Base-by-base conservation (phyloP, 1,140 invertebrate species). In the Zaprionus africanus region DNA sequence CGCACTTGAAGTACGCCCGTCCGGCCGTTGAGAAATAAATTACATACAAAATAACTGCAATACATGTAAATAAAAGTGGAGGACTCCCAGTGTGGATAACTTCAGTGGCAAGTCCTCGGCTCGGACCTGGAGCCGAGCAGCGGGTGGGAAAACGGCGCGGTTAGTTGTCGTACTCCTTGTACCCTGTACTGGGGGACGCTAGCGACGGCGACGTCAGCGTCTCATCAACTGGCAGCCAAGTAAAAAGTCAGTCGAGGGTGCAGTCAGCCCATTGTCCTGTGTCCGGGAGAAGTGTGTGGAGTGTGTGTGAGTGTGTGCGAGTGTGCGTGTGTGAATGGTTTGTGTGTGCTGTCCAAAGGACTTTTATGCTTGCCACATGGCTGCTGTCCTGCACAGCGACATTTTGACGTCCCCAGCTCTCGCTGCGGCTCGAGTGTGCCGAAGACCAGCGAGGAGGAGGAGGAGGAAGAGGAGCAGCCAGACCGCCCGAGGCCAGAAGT, bases 31-130 rank as follows among this genome's bases (percentile, higher is more conserved):
- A 67, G 76, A 87, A 87, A 87, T 87, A 87, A 87, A 90, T 87
- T 87, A 87, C 85, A 90, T 90, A 87, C 78, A 87, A 87, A 87
- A 87, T 87, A 87, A 87, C 85, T 90, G 85, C 85, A 90, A 78
- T 90, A 87, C 85, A 87, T 87, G 84, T 87, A 87, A 87, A 87
- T 87, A 87, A 90, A 90, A 84, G 85, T 78, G 75, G 71, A 69
- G 61, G 41, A 46, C 15, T 38, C 63, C 73, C 63, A 61, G 38
- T 54, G 28, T 28, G 46, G 17, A 63, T 24, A 22, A 64, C 43
- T 19, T 9, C 36, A 43, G 34, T 17, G 54, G 61, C 51, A 53
- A 41, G 57, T 66, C 28, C n/a, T n/a, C n/a, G n/a, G n/a, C 49
- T 65, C 6, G 43, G 53, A 19, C 28, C 24, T 17, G 12, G 15